Evolutionary conservation across 2,888 invertebrate genomes (phyloP).

Genomic region (Hypena proboscidalis): DNA sequence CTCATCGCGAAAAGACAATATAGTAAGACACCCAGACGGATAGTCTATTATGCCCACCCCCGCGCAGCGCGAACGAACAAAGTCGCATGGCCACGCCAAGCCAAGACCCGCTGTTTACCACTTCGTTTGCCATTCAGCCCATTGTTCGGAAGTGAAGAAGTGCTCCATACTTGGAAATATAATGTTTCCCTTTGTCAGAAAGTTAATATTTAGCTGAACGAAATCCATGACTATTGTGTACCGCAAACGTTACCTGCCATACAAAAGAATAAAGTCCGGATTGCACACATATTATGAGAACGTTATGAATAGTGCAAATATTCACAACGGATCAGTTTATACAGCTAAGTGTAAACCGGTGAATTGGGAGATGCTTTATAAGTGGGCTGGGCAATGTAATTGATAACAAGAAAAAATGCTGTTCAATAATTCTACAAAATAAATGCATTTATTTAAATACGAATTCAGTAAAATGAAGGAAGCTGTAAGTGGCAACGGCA

Average conservation of each 20-base stretch:
- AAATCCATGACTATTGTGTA: conserved; percentile 74
- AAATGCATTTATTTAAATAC: too few species aligned
- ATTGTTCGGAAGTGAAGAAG: conserved; percentile 84
- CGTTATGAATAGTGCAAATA: conserved; percentile 67
- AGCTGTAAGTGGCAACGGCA: too few species aligned
- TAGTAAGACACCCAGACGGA: too few species aligned
- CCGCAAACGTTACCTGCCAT: conserved; percentile 74
- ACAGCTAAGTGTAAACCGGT: conserved; percentile 49
- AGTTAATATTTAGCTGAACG: conserved; percentile 83
- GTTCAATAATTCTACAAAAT: too few species aligned
- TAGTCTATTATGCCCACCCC: conserved; percentile 3
- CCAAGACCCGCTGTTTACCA: conserved; percentile 80
- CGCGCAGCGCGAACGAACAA: conserved; percentile 16
- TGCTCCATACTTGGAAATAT: conserved; percentile 80
- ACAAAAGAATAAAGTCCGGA: conserved; percentile 71
- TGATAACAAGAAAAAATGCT: conserved; percentile 69
- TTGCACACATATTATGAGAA: conserved; percentile 68
- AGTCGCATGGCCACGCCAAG: conserved; percentile 47
- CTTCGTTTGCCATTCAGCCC: conserved; percentile 80
- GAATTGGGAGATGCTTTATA: conserved; percentile 63
- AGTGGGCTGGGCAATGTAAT: conserved; percentile 72
- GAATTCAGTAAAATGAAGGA: too few species aligned
- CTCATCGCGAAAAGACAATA: too few species aligned
- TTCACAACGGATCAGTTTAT: conserved; percentile 50
- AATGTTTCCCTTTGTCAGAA: conserved; percentile 78